Evolutionary conservation across 2,113 vertebrate genomes (phyloP).

Genomic region (Corythaixoides concolor): DNA sequence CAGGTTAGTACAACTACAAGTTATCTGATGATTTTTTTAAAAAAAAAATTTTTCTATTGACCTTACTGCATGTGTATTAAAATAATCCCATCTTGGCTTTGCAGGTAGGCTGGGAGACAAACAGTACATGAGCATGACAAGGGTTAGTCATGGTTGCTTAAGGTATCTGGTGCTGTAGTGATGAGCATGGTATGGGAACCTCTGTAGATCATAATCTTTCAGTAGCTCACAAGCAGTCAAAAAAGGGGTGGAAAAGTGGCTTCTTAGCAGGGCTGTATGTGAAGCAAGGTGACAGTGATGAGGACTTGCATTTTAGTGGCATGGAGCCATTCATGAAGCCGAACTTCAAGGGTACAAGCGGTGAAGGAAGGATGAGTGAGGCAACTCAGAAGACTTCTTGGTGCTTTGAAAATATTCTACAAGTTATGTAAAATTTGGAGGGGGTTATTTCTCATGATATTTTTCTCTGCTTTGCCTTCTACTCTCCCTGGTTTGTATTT

Average conservation of each 20-base stretch:
- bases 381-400: neutral
- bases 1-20: neutral
- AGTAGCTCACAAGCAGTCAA: neutral
- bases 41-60: neutral
- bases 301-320: neutral
- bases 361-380: neutral
- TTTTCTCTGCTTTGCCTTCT: neutral
- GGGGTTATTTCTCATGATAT: neutral
- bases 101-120: neutral
- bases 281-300: neutral
- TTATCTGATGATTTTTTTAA: neutral
- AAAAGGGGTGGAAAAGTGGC: neutral
- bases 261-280: neutral
- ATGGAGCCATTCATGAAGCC: neutral
- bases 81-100: neutral
- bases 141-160: neutral
- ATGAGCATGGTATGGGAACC: neutral
- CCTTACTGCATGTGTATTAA: neutral
- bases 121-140: fast-evolving
- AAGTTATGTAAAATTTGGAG: neutral
- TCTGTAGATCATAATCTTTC: neutral
- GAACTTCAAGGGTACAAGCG: neutral
- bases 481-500: neutral
- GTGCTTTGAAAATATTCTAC: neutral
- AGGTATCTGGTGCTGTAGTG: neutral